Evolutionary conservation across 2,888 invertebrate genomes (phyloP).

Genomic region (Acrocyrtus sp.): DNA sequence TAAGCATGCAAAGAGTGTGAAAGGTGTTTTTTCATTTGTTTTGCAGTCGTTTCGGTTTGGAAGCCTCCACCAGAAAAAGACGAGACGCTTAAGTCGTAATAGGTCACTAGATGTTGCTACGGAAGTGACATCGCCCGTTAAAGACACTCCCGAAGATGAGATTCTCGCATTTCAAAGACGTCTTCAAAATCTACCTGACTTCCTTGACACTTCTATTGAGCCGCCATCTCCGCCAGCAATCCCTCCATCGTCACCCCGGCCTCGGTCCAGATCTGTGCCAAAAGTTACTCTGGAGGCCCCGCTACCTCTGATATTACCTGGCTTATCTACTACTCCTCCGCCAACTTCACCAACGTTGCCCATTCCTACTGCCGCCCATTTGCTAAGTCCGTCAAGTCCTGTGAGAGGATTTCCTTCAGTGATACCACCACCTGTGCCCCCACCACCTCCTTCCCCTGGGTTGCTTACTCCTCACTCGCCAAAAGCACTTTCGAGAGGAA

Average conservation of each 20-base stretch:
- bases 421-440: conserved; percentile 60
- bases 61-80: conserved; percentile 60
- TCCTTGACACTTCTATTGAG: conserved; percentile 66
- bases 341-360: conserved; percentile 61
- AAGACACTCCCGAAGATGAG: conserved; percentile 68
- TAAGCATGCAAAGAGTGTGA: too few species aligned
- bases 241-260: conserved; percentile 65
- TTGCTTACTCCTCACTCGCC: conserved; percentile 62
- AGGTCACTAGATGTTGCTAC: conserved; percentile 62
- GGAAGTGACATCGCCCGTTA: conserved; percentile 62
- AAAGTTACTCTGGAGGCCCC: conserved; percentile 67
- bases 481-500: conserved; percentile 57
- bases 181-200: conserved; percentile 71
- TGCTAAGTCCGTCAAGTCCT: conserved; percentile 63
- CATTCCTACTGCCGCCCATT: conserved; percentile 59
- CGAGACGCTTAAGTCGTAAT: conserved; percentile 60
- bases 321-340: conserved; percentile 58
- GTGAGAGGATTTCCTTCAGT: conserved; percentile 64
- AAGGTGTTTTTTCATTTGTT: conserved; percentile 12
- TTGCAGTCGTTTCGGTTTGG: conserved; percentile 62
- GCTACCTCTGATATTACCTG: conserved; percentile 65
- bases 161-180: conserved; percentile 71
- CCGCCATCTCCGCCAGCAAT: conserved; percentile 64
- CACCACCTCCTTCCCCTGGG: conserved; percentile 61
- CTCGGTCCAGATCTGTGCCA: conserved; percentile 68